phyloP scores from a whole-genome alignment of 2,797 vertebrate genomes.

The Mormyrus proboscirostris region DNA sequence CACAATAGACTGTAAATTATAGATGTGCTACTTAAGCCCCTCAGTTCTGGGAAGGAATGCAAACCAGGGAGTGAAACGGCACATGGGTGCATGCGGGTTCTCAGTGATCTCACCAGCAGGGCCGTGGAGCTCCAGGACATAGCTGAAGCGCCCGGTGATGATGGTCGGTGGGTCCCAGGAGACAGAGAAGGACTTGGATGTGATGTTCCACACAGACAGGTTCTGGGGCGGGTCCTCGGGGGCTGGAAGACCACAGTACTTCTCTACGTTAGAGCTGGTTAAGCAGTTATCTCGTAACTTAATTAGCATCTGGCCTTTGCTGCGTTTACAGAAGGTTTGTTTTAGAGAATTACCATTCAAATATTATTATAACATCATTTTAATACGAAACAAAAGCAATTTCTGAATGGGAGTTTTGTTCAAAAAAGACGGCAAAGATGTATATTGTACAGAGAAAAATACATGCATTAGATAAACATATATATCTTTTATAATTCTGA shows the following conservation, averaged over 20 bases:
- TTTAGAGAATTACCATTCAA: background rate
- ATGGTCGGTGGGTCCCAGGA: conserved; percentile 77
- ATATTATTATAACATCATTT: background rate
- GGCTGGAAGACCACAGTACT: conserved; percentile 59
- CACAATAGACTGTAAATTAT: conserved; percentile 1
- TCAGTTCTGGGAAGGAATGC: background rate
- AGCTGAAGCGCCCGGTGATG: conserved; percentile 83
- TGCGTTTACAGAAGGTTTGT: background rate
- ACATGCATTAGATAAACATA: background rate
- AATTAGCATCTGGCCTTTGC: background rate
- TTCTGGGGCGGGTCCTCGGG: conserved; percentile 87
- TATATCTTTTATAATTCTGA: background rate
- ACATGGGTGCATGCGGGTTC: background rate
- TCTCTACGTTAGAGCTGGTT: too few species aligned
- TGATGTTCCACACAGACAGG: conserved; percentile 66
- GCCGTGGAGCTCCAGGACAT: conserved; percentile 74
- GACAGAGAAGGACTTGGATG: conserved; percentile 72
- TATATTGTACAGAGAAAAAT: background rate
- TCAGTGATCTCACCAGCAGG: conserved; percentile 65
- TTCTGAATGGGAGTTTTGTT: background rate
- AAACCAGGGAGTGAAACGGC: background rate
- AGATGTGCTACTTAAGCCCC: background rate
- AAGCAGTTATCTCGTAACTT: background rate
- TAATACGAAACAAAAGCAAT: background rate
- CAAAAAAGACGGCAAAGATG: background rate